A percentile compares a stretch with the other conserved stretches of the same genome.
These are phyloP conservation scores for Drosophila imparisetae DNA, from an alignment of 2,888 invertebrate genomes.

Conservation along the genomic window DNA sequence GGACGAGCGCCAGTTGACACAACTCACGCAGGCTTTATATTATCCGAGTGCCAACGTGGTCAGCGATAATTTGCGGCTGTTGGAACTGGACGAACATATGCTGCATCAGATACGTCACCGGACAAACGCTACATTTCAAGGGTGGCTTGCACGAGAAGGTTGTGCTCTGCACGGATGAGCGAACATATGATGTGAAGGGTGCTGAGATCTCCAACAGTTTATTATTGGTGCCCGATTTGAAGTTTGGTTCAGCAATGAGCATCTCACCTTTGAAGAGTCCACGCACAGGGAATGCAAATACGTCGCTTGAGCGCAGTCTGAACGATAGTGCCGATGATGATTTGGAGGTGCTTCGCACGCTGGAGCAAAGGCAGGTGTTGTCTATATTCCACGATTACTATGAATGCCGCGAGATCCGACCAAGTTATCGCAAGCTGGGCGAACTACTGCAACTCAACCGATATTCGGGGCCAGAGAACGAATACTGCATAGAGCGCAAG, in stretches of 20 bases:
- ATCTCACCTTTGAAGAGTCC: constrained; percentile 85
- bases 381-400: constrained; percentile 93
- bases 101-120: constrained; percentile 88
- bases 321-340: constrained; percentile 84
- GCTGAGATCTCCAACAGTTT: constrained; percentile 96
- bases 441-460: constrained; percentile 88
- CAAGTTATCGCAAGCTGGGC: constrained; percentile 89
- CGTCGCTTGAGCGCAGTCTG: constrained; percentile 86
- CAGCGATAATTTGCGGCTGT: constrained; percentile 87
- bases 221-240: constrained; percentile 89
- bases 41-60: constrained; percentile 86
- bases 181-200: constrained; percentile 93
- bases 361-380: constrained; percentile 87
- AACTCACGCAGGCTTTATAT: constrained; percentile 88
- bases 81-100: constrained; percentile 90
- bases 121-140: constrained; percentile 88
- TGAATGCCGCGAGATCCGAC: constrained; percentile 91
- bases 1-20: constrained; percentile 89
- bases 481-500: constrained; percentile 88
- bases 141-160: constrained; percentile 91
- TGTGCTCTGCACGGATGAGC: constrained; percentile 91
- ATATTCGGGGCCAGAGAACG: constrained; percentile 92
- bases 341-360: constrained; percentile 82
- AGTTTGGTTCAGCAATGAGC: constrained; percentile 87
- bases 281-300: constrained; percentile 85